These are phyloP conservation scores for Hylia prasina DNA, from an alignment of 2,113 vertebrate species.

Conservation along the genomic window DNA sequence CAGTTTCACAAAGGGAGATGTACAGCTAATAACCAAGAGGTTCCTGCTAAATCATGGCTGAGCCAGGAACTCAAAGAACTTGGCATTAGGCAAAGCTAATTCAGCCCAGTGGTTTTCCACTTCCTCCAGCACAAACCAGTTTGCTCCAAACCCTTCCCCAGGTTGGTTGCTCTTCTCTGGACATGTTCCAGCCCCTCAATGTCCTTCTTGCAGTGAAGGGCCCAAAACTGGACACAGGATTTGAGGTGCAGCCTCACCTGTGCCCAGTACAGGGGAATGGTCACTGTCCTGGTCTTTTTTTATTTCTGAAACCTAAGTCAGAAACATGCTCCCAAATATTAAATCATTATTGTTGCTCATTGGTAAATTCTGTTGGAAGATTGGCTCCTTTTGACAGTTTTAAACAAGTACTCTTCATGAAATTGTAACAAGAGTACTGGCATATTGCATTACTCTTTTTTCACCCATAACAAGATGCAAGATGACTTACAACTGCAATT, in stretches of 20 bases:
- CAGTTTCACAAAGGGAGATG: not conserved
- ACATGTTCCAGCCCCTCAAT: fast-evolving
- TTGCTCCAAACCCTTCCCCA: not conserved
- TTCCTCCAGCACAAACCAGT: not conserved
- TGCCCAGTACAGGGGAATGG: fast-evolving
- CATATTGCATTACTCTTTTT: not conserved
- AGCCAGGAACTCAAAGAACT: not conserved
- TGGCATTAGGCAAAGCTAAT: not conserved
- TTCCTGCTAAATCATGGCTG: not conserved
- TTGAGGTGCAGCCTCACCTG: not conserved
- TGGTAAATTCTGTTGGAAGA: not conserved
- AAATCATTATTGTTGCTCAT: not conserved
- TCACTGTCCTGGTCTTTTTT: not conserved
- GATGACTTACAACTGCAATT: not conserved
- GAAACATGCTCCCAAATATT: not conserved
- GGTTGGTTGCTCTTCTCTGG: fast-evolving
- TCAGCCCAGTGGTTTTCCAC: not conserved
- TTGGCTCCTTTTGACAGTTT: not conserved
- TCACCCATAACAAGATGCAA: not conserved
- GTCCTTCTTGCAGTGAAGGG: not conserved
- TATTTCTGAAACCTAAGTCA: not conserved
- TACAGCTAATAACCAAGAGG: not conserved
- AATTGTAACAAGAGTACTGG: not conserved
- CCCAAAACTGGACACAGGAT: not conserved
- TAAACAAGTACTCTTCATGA: not conserved